Evolutionary conservation across 2,888 invertebrate genomes (phyloP).

Genomic region (Agrochola circellaris): DNA sequence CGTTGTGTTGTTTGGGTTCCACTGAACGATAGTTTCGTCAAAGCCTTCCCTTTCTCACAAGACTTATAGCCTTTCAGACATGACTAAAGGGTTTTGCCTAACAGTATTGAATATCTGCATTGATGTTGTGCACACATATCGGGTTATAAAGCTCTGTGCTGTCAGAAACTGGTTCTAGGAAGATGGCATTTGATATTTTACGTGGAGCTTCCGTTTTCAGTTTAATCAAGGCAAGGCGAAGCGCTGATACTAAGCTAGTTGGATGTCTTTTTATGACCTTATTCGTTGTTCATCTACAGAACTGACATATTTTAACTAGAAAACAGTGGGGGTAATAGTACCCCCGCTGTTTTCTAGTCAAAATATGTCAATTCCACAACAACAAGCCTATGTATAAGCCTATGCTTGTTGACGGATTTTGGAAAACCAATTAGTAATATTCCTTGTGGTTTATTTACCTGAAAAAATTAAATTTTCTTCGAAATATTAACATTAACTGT

Average conservation of each 20-base stretch:
- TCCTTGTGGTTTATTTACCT: not conserved
- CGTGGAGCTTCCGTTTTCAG: conserved; percentile 9
- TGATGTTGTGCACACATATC: conserved; percentile 16
- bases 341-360: too few species aligned
- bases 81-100: conserved; percentile 13
- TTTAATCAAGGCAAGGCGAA: conserved; percentile 3
- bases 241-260: not conserved
- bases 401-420: not conserved
- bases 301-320: not conserved
- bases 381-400: too few species aligned
- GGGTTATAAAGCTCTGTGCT: conserved; percentile 30
- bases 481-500: not conserved
- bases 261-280: not conserved
- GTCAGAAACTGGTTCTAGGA: not conserved
- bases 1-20: conserved; percentile 17
- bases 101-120: conserved; percentile 35
- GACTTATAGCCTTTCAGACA: conserved; percentile 1
- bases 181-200: conserved; percentile 5
- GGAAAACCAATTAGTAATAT: not conserved
- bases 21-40: conserved; percentile 15
- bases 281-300: not conserved
- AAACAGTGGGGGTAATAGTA: not conserved
- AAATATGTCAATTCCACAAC: too few species aligned
- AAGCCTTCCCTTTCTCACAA: conserved; percentile 1
- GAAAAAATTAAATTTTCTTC: not conserved